Percentiles rank a stretch among this genome's conserved stretches.
Conservation (phyloP, 2,888 invertebrate genomes). For the Dendrolimus pini region DNA sequence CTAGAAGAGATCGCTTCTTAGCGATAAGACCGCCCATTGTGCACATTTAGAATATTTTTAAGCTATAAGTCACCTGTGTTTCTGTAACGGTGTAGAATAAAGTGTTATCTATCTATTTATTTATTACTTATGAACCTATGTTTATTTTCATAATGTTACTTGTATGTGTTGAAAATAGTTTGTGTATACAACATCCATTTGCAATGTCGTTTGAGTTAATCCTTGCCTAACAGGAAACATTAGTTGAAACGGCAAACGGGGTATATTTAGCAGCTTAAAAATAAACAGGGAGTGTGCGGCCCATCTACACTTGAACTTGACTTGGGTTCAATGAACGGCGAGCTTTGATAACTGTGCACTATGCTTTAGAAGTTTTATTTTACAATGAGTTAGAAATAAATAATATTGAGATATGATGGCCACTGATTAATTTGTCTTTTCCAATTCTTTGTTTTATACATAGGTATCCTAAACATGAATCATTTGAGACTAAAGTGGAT, state of each 20-base stretch:
- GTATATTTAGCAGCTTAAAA: slow-evolving; percentile 62
- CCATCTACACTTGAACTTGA: slow-evolving; percentile 69
- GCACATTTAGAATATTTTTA: no score
- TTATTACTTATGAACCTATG: no score
- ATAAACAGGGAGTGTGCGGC: slow-evolving; percentile 49
- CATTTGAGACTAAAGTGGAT: no score
- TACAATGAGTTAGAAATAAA: slow-evolving; percentile 13
- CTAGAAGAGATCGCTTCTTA: no score
- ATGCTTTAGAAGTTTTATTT: slow-evolving; percentile 24
- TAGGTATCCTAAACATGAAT: no score
- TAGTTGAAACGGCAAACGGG: slow-evolving; percentile 32
- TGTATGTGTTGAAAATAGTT: no score
- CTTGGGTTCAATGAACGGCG: slow-evolving; percentile 49
- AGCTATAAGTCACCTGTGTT: no score
- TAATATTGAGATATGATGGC: background rate
- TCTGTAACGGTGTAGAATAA: no score
- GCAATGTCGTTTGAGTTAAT: slow-evolving; percentile 30
- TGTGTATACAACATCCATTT: slow-evolving; percentile 17
- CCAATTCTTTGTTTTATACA: no score
- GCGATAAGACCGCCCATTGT: no score
- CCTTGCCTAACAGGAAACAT: slow-evolving; percentile 39
- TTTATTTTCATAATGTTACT: no score
- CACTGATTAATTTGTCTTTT: background rate
- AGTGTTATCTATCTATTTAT: no score
- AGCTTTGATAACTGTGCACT: slow-evolving; percentile 40